phyloP scores from a whole-genome alignment of 1,140 invertebrate genomes.

The Scaptomyza montana region DNA sequence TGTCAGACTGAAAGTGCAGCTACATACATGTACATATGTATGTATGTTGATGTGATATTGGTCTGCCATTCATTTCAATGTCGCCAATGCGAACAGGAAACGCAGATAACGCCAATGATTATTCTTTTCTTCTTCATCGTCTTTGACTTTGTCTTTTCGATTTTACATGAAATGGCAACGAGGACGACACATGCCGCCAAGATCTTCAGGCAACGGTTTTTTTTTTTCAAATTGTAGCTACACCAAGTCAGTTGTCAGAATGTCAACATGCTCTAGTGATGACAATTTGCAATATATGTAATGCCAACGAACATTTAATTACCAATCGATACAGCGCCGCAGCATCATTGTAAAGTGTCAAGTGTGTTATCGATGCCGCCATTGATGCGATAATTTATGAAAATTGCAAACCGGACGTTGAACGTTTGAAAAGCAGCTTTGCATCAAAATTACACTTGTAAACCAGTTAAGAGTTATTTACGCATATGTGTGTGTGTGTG shows the following conservation, averaged over 20 bases:
- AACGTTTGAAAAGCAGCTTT: constrained; percentile 6
- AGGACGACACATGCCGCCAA: constrained; percentile 20
- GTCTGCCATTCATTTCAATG: constrained; percentile 65
- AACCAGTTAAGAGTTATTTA: constrained; percentile 2
- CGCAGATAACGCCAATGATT: constrained; percentile 62
- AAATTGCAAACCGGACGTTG: constrained; percentile 3
- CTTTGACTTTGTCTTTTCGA: background rate
- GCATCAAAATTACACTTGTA: constrained; percentile 13
- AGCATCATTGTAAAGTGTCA: constrained; percentile 4
- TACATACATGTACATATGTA: too few relatives aligned
- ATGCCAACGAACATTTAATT: constrained; percentile 8
- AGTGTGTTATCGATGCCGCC: constrained; percentile 21
- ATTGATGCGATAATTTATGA: constrained; percentile 22
- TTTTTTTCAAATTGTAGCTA: constrained; percentile 47
- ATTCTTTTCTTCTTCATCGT: background rate
- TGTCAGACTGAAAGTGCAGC: too few relatives aligned
- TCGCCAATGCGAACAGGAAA: constrained; percentile 67
- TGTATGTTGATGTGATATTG: constrained; percentile 27
- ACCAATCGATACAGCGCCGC: constrained; percentile 27
- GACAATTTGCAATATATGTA: constrained; percentile 30
- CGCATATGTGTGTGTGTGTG: background rate
- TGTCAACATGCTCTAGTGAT: constrained; percentile 35
- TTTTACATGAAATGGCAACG: constrained; percentile 8
- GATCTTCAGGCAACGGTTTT: constrained; percentile 20
- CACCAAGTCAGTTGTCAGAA: constrained; percentile 39